Conservation (phyloP, 2,113 vertebrate genomes). For the Callithrix jacchus region DNA sequence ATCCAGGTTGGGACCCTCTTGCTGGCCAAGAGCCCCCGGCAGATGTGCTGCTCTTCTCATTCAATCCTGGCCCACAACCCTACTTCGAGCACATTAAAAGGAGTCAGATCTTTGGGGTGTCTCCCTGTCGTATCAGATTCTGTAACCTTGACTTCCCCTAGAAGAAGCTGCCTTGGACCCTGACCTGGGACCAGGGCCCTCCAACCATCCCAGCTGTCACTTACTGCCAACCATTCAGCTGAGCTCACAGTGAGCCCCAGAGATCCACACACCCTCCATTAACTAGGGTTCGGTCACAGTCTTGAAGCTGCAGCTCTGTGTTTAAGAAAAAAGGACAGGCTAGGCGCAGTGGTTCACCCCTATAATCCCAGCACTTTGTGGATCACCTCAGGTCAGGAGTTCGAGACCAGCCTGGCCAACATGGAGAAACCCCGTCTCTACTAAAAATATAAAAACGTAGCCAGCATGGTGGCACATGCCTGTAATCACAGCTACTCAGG, state of each 20-base stretch:
- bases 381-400: too few species aligned
- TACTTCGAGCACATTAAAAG: slow-evolving; percentile 33
- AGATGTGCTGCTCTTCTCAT: too few species aligned
- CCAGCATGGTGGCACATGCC: too few species aligned
- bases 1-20: too few species aligned
- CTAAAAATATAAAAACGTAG: too few species aligned
- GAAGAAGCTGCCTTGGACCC: slow-evolving; percentile 63
- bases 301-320: background rate
- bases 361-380: too few species aligned
- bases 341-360: too few species aligned
- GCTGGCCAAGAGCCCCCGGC: too few species aligned
- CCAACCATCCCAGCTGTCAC: slow-evolving; percentile 49
- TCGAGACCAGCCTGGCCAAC: too few species aligned
- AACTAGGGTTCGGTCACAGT: background rate
- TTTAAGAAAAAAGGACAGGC: background rate
- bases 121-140: background rate
- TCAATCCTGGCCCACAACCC: background rate
- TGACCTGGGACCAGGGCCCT: slow-evolving; percentile 15
- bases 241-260: background rate
- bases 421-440: too few species aligned
- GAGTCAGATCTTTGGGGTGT: slow-evolving; percentile 50
- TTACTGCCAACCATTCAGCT: background rate
- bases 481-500: too few species aligned
- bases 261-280: slow-evolving; percentile 4
- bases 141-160: slow-evolving; percentile 40